phyloP scores from a whole-genome alignment of 2,113 vertebrate species.

The Xenopus borealis region DNA sequence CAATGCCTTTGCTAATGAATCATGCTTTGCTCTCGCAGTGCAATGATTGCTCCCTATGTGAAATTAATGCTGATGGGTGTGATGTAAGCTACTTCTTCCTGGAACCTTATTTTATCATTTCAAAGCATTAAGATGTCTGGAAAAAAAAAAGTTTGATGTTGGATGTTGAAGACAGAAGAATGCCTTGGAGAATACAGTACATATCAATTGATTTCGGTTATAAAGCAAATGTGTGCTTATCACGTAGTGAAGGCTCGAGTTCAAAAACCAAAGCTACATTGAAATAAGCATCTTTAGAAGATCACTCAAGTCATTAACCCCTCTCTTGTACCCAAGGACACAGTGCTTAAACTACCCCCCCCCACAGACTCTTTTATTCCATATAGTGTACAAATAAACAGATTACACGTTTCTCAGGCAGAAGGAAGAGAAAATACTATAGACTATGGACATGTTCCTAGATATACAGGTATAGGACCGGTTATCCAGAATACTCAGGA shows the following conservation, averaged over 20 bases:
- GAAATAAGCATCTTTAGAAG: background rate
- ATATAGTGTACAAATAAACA: no score
- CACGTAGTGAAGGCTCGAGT: conserved; percentile 2
- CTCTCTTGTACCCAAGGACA: background rate
- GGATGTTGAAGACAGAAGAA: conserved; percentile 25
- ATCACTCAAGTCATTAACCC: background rate
- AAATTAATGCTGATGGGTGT: conserved; percentile 24
- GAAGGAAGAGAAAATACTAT: no score
- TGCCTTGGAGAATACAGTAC: conserved; percentile 19
- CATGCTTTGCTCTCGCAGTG: background rate
- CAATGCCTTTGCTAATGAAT: conserved; percentile 33
- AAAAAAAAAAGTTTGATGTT: conserved; percentile 31
- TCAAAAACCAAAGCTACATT: background rate
- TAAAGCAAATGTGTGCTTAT: conserved; percentile 28
- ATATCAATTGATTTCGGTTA: conserved; percentile 23
- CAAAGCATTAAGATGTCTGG: conserved; percentile 33
- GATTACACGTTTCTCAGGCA: no score
- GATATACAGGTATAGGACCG: no score
- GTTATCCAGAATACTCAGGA: no score
- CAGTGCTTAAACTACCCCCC: background rate
- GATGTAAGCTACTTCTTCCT: conserved; percentile 25
- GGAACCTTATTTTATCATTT: conserved; percentile 30
- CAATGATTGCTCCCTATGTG: conserved; percentile 11
- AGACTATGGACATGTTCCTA: no score
- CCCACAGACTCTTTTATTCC: no score